These are phyloP conservation scores for Scyliorhinus canicula DNA, from an alignment of 2,797 vertebrate genomes.

Conservation along the genomic window DNA sequence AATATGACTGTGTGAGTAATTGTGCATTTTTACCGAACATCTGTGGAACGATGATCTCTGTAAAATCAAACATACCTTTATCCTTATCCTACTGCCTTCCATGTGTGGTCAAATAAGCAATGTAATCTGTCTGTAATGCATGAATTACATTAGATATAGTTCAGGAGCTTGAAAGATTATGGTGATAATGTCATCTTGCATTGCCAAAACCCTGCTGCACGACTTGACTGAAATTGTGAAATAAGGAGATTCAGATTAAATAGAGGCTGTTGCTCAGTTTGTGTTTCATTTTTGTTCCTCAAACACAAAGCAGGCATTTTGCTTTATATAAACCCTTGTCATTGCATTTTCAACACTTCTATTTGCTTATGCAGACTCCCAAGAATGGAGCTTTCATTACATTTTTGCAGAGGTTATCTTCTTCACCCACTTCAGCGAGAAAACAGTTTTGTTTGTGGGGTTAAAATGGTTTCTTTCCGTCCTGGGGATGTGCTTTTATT, in stretches of 20 bases:
- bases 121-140: background rate
- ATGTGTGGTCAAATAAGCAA: background rate
- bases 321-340: background rate
- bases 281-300: background rate
- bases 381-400: background rate
- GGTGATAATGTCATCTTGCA: background rate
- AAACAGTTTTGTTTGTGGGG: background rate
- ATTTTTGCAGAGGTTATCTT: background rate
- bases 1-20: background rate
- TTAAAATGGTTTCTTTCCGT: background rate
- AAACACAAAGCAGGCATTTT: background rate
- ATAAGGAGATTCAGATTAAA: background rate
- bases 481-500: background rate
- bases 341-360: background rate
- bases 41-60: background rate
- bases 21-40: background rate
- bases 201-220: background rate
- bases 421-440: background rate
- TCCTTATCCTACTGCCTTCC: background rate
- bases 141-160: background rate
- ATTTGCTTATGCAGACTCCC: background rate
- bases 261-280: background rate
- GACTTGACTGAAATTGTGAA: background rate
- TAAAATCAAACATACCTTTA: background rate
- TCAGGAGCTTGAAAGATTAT: constrained; percentile 26